Base-by-base conservation (phyloP, 2,888 invertebrate species). In the Habroteleia sp. region DNA sequence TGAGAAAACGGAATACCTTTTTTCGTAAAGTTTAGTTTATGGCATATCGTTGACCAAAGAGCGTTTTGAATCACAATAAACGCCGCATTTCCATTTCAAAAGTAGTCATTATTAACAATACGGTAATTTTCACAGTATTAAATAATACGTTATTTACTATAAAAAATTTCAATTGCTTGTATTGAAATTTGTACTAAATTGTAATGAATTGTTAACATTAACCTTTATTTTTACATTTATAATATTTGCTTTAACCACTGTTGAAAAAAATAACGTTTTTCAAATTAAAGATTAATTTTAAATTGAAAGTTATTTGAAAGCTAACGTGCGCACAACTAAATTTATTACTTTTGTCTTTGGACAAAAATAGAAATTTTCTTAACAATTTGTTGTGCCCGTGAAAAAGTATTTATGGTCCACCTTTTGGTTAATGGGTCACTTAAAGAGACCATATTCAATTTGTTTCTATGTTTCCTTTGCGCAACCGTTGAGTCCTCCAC, bases 41-140 rank as follows among this genome's bases (percentile, higher is more conserved):
- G 60, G 41, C 37, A 17, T 27, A 50, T 48, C 33, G 25, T 27
- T 6, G 35, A 31, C 56, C 41, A 33, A 56, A 41, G 58, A 68
- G 58, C 20, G 17, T 37, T 69, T 60, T 62, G 52, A 69, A 69
- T 69, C 60, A 69, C 60, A 69, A 69, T 69, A 62, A 69, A 60
- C 69, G 23, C 7, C 44, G 52, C 8, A 52, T 69, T 60, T 69
- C 52, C 69, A 69, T 69, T 37, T 54, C 37, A 52, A 58, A 66
- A 42, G 35, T 44, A n/a, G 20, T 54, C 69, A 69, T 69, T 60
- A 62, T 20, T 29, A 31, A 46, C 27, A 35, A 42, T 35, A 11
- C 25, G 27, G 60, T 60, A 50, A 60, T 62, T 41, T 69, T 68
- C 16, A 33, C 20, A 20, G 20, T 4, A 20, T 20, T n/a, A n/a